These are phyloP conservation scores for Anguilla anguilla DNA, from an alignment of 2,797 vertebrate species.

Conservation along the genomic window DNA sequence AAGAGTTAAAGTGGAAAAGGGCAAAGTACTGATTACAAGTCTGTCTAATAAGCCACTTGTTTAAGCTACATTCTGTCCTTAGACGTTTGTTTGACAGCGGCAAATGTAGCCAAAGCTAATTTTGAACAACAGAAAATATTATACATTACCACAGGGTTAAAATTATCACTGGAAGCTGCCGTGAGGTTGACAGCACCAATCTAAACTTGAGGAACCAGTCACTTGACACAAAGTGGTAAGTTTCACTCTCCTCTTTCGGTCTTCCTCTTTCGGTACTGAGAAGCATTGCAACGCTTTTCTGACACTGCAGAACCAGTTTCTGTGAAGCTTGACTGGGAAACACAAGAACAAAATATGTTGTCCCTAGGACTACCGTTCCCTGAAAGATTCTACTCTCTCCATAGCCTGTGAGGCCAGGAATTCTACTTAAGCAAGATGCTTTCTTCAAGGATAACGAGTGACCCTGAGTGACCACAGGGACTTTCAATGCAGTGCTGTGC, in stretches of 20 bases:
- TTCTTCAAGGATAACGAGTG: background rate
- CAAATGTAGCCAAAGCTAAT: constrained; percentile 36
- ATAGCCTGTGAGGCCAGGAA: background rate
- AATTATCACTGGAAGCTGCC: constrained; percentile 46
- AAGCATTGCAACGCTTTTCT: constrained; percentile 19
- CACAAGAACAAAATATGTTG: background rate
- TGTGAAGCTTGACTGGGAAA: background rate
- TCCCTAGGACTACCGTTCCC: no score
- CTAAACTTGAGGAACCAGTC: constrained; percentile 17
- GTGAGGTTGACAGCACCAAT: constrained; percentile 27
- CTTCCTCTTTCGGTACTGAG: constrained; percentile 32
- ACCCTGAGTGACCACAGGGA: background rate
- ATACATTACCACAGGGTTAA: constrained; percentile 48
- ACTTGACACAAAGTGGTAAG: constrained; percentile 28
- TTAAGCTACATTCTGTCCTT: background rate
- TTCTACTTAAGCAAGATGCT: background rate
- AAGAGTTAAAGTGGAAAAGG: background rate
- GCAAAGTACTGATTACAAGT: background rate
- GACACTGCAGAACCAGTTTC: background rate
- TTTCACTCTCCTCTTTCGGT: constrained; percentile 4
- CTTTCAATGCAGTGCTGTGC: background rate
- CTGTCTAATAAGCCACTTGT: background rate
- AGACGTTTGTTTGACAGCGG: constrained; percentile 52
- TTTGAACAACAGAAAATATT: constrained; percentile 45
- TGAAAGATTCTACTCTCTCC: background rate